Evolutionary conservation across 2,888 invertebrate genomes (phyloP).

Genomic region (Pediacus dermestoides): DNA sequence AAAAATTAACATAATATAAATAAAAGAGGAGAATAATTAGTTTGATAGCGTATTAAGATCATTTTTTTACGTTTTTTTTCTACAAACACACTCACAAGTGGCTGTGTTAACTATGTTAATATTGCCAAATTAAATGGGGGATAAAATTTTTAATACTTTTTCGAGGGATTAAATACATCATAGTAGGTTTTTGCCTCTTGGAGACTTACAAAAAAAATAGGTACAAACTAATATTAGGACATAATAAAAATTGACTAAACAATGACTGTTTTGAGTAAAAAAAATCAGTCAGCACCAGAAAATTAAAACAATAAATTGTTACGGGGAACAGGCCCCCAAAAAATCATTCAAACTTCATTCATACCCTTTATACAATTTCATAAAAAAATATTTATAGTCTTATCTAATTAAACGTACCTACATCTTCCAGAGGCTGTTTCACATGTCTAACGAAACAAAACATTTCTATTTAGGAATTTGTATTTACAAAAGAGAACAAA

Average conservation of each 20-base stretch:
- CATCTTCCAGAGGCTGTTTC: slow-evolving; percentile 49
- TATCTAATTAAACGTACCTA: slow-evolving; percentile 37
- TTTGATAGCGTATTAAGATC: slow-evolving; percentile 22
- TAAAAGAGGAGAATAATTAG: slow-evolving; percentile 31
- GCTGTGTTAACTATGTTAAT: no score
- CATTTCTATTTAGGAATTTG: slow-evolving; percentile 29
- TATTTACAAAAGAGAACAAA: slow-evolving; percentile 37
- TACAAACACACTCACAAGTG: no score
- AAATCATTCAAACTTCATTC: slow-evolving; percentile 43
- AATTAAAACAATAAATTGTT: slow-evolving; percentile 22
- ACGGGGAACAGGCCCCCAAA: slow-evolving; percentile 32
- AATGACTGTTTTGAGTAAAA: slow-evolving; percentile 43
- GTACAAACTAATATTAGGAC: slow-evolving; percentile 35
- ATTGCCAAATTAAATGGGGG: no score
- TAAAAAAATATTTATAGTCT: slow-evolving; percentile 46
- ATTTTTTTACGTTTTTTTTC: no score
- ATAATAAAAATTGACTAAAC: slow-evolving; percentile 49
- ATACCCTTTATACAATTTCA: slow-evolving; percentile 49
- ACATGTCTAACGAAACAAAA: no score
- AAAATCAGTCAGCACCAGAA: slow-evolving; percentile 50
- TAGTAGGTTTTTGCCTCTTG: slow-evolving; percentile 34
- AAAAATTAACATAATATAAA: slow-evolving; percentile 36
- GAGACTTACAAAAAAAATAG: slow-evolving; percentile 36
- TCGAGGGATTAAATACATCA: slow-evolving; percentile 28
- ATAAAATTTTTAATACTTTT: slow-evolving; percentile 25